Evolutionary conservation across 2,113 vertebrate genomes (phyloP).

Genomic region (Daboia siamensis): DNA sequence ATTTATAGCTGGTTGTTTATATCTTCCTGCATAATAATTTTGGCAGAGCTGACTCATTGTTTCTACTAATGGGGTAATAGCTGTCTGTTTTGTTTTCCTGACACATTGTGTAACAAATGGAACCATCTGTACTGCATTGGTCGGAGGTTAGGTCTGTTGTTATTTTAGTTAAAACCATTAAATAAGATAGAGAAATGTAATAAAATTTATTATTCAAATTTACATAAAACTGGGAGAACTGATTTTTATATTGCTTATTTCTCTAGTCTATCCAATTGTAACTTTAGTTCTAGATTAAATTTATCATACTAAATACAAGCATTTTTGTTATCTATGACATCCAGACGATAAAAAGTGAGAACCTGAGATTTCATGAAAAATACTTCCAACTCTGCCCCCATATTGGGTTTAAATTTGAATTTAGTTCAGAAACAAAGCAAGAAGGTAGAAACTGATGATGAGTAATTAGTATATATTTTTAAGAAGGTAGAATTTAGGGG

Average conservation of each 20-base stretch:
- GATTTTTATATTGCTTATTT: not conserved
- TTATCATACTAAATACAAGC: conserved; percentile 24
- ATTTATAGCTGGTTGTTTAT: conserved; percentile 43
- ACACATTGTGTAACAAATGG: conserved; percentile 24
- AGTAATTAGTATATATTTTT: not conserved
- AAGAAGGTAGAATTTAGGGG: not conserved
- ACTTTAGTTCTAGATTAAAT: conserved; percentile 24
- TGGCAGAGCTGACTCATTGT: conserved; percentile 48
- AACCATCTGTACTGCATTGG: conserved; percentile 20
- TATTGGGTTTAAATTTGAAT: not conserved
- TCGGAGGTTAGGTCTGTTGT: conserved; percentile 34
- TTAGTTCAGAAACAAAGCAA: not conserved
- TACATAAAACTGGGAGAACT: not conserved
- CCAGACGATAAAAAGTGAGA: not conserved
- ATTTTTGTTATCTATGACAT: not conserved
- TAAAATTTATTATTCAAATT: not conserved
- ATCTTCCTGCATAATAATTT: conserved; percentile 47
- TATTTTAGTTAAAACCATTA: not conserved
- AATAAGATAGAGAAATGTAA: not conserved
- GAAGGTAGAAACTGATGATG: not conserved
- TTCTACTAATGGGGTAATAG: conserved; percentile 52
- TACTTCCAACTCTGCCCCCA: not conserved
- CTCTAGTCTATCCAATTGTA: not conserved
- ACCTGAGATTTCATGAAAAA: not conserved
- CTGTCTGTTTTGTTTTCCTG: conserved; percentile 33